Base-by-base conservation (phyloP, 2,888 invertebrate species). In the Galeopsomyia nigrocyanea region DNA sequence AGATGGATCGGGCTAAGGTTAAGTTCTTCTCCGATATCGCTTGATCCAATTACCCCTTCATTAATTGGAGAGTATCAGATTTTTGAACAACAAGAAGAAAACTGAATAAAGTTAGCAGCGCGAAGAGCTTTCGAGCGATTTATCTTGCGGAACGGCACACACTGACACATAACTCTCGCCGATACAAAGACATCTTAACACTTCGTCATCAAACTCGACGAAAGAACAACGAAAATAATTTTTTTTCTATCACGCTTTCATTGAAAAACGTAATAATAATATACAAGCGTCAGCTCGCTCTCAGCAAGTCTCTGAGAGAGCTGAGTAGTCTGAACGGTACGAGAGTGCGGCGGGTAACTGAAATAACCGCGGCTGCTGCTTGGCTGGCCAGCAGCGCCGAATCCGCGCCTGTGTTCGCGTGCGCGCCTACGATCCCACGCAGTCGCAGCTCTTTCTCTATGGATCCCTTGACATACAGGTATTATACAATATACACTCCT, bases 341-440 rank as follows among this genome's bases (percentile, higher is more conserved):
- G 79, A 79, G 78, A 81, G 81, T 81, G 80, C 80, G 79, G 78
- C 78, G 79, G 79, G 77, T 77, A 70, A 82, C 82, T 82, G 81
- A 81, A 79, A 77, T 75, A 64, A 67, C 63, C 76, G 74, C 51
- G n/a, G 47, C 55, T 47, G 47, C 61, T 55, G 61, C 49, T 53
- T 19, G 26, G 31, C 22, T 31, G 22, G n/a, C 46, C 14, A 21
- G 3, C 5, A 19, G 46, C 14, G 31, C 26, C 49, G 39, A 57
- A 57, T 67, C 67, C 49, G 46, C 21, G 47, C 39, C 47, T 56
- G 7, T 31, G 19, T 46, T 14, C 22, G 61, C 50, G 26, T 47
- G 47, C 62, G 49, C n/a, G 61, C n/a, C 49, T 9, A n/a, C 49
- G 62, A 3, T 17, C 26, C 26, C 47, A 69, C 68, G 68, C 68